These are phyloP conservation scores for Zonitis immaculata DNA, from an alignment of 2,888 invertebrate genomes.

Conservation along the genomic window DNA sequence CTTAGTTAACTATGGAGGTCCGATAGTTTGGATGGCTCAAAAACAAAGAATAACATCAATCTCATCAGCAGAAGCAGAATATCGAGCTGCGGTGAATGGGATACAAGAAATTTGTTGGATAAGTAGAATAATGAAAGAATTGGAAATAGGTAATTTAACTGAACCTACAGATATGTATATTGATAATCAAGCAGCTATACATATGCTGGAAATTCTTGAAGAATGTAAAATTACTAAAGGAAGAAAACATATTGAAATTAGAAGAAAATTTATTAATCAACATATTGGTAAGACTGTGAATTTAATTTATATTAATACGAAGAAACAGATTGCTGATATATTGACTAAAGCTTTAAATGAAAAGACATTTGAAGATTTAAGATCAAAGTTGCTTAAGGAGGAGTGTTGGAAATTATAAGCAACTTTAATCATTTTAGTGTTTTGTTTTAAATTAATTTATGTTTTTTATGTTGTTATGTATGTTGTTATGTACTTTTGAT, in stretches of 20 bases:
- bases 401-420: no score
- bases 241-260: constrained; percentile 35
- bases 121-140: constrained; percentile 25
- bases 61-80: constrained; percentile 35
- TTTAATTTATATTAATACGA: constrained; percentile 26
- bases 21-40: constrained; percentile 28
- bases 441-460: no score
- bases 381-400: no score
- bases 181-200: constrained; percentile 34
- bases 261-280: constrained; percentile 32
- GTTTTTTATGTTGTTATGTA: no score
- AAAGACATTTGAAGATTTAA: no score
- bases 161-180: constrained; percentile 26
- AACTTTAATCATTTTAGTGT: no score
- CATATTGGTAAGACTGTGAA: constrained; percentile 29
- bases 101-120: constrained; percentile 36
- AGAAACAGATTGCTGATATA: constrained; percentile 31
- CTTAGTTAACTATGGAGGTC: constrained; percentile 28
- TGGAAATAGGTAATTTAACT: constrained; percentile 17
- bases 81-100: constrained; percentile 31
- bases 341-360: no score
- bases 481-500: no score
- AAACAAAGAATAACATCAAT: constrained; percentile 22
- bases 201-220: constrained; percentile 30
- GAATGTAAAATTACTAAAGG: constrained; percentile 34